Evolutionary conservation across 2,888 invertebrate species (phyloP), one percentile per base, ranked within the genome.

Genomic region (Athetis lepigone): DNA sequence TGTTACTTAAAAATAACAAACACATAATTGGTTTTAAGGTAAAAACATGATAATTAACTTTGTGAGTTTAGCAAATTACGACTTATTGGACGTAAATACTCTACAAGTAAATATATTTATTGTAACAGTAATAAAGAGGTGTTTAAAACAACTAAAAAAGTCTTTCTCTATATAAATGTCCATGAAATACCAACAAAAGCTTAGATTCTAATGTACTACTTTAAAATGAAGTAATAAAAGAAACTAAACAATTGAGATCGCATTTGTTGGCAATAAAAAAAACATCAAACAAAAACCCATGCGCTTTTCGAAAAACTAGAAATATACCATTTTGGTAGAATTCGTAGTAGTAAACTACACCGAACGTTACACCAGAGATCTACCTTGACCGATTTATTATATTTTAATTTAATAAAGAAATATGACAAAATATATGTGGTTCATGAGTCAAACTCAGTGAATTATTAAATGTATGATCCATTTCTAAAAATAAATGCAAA

Each of bases 321-420:
- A 25, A 42, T 9, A 1, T 71, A 75, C 76, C 50, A 58, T 63
- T 62, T 50, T 71, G 42, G 71, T 75, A 72, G 72, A 54, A 58
- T 43, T 39, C 8, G 4, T 9, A 25, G 5, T 3, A 2, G n/a
- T 7, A 1, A 68, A 42, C 40, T 36, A 25, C 11, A 18, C 29
- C 29, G 7, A 62, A 29, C 37, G 16, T 19, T 43, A 4, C 7
- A 57, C 18, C 36, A 16, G 13, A 37, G 18, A n/a, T 27, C 7
- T 11, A 29, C 50, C 72, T 72, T 64, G 71, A 55, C 71, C 71
- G 33, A 75, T 57, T 47, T 69, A 55, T 9, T 46, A 18, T 27
- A 60, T 42, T 60, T 52, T 36, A 7, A n/a, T n/a, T n/a, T n/a
- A n/a, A n/a, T 13, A 49, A 8, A 37, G n/a, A 43, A 39, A 16